Evolutionary conservation across 2,113 vertebrate species (phyloP), one percentile per base, ranked within the genome.

Genomic region (Strigops habroptila): DNA sequence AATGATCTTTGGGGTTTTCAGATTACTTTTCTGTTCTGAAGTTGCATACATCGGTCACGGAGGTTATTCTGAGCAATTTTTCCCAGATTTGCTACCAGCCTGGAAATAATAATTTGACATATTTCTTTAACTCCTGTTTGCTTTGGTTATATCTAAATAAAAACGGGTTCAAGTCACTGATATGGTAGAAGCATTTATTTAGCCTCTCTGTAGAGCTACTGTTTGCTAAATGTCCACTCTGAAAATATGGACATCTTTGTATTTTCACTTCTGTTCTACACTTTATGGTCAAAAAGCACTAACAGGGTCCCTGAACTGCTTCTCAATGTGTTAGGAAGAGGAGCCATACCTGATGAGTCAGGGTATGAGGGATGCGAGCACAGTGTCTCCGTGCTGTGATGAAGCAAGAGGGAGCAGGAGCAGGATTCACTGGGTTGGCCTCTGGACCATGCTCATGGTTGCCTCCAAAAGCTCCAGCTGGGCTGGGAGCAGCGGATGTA

Each of bases 391-490:
- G 22, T 52, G 14, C 59, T 60, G 23, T 49, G 62, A 19, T 5
- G 13, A 43, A 86, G 51, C 9, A 5, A 75, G 46, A 46, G 82
- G 27, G 28, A 81, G 59, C 44, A 41, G 1, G 0, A 59, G 21
- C 39, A 75, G 51, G 35, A 52, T 46, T 80, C 21, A 3, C 35
- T 21, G 11, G 37, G 27, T 46, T 57, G 57, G 41, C 63, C 37
- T 49, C 5, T 23, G 7, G 39, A 41, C 35, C 4, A 0, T 44
- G 13, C 23, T 31, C 3, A 2, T 79, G 51, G 18, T 55, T 9
- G 3, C 49, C 52, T 12, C 7, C 3, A 48, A 4, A 39, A 28
- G 21, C 33, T 85, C 41, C 55, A 70, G 13, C 63, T 67, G 8
- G 19, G n/a, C 60, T 80, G 52, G 59, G 37, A 92, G 19, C 18